phyloP scores from a whole-genome alignment of 2,888 invertebrate genomes.

The Hesperia comma region DNA sequence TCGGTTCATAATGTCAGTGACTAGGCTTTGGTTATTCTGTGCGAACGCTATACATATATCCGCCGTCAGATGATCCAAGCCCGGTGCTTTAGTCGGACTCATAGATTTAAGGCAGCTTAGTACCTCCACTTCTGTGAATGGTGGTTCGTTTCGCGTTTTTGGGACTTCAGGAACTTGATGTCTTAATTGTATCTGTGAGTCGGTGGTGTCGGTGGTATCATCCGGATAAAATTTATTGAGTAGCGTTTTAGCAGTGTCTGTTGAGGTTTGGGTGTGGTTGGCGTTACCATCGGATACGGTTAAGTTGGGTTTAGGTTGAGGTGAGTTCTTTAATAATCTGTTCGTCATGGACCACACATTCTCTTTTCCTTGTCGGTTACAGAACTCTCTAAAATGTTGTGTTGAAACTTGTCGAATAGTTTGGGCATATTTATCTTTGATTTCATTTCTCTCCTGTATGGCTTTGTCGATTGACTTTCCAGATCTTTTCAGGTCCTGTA shows the following conservation, averaged over 20 bases:
- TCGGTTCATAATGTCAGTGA: not conserved
- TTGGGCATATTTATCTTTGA: too few species aligned
- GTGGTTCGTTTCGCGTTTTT: not conserved
- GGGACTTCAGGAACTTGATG: conserved; percentile 32
- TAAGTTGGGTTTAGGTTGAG: not conserved
- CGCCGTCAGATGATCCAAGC: conserved; percentile 11
- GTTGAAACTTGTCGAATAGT: too few species aligned
- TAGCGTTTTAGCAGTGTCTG: not conserved
- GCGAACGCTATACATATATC: not conserved
- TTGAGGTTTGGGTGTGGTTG: not conserved
- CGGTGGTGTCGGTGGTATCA: not conserved
- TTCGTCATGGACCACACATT: not conserved
- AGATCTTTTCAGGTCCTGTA: too few species aligned
- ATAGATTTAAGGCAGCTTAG: conserved; percentile 26
- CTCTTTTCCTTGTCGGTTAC: conserved; percentile 19
- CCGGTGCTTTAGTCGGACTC: conserved; percentile 39
- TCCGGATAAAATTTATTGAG: not conserved
- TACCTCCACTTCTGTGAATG: not conserved
- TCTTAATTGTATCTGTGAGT: conserved; percentile 3
- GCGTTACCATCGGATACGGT: not conserved
- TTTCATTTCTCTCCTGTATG: too few species aligned
- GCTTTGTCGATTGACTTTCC: too few species aligned
- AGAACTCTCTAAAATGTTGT: conserved; percentile 43
- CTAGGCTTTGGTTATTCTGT: not conserved
- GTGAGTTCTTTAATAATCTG: not conserved